A percentile compares a stretch with the other conserved stretches of the same genome.
phyloP scores from a whole-genome alignment of 1,140 invertebrate genomes.

The Drosophila sturtevanti region DNA sequence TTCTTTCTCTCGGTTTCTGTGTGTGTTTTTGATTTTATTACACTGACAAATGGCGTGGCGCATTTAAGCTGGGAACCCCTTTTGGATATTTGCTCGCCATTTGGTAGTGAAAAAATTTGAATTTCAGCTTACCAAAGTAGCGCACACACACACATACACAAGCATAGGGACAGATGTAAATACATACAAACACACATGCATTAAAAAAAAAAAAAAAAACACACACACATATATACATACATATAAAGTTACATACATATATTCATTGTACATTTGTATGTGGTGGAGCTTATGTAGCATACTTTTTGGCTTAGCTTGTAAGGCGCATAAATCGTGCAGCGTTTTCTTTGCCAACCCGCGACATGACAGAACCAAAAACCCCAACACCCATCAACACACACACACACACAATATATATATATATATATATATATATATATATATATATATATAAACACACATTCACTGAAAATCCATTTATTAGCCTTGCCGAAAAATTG shows the following conservation, averaged over 20 bases:
- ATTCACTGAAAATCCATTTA: conserved; percentile 62
- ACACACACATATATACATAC: background rate
- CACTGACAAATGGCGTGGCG: conserved; percentile 80
- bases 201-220: background rate
- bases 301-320: conserved; percentile 76
- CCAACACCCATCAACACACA: conserved; percentile 16
- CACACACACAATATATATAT: background rate
- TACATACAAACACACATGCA: too few relatives aligned
- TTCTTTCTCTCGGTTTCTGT: conserved; percentile 25
- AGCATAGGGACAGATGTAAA: too few relatives aligned
- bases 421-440: conserved; percentile 9
- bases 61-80: conserved; percentile 74
- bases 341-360: conserved; percentile 34
- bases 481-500: conserved; percentile 69
- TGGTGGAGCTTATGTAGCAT: conserved; percentile 74
- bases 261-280: conserved; percentile 67
- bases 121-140: conserved; percentile 66
- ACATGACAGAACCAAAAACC: conserved; percentile 42
- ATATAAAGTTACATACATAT: conserved; percentile 51
- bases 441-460: conserved; percentile 12
- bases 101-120: conserved; percentile 72
- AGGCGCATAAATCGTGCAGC: conserved; percentile 74
- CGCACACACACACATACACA: conserved; percentile 56
- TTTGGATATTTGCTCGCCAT: conserved; percentile 37
- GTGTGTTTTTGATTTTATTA: conserved; percentile 82